phyloP scores from a whole-genome alignment of 2,113 vertebrate genomes.

The Menura novaehollandiae region DNA sequence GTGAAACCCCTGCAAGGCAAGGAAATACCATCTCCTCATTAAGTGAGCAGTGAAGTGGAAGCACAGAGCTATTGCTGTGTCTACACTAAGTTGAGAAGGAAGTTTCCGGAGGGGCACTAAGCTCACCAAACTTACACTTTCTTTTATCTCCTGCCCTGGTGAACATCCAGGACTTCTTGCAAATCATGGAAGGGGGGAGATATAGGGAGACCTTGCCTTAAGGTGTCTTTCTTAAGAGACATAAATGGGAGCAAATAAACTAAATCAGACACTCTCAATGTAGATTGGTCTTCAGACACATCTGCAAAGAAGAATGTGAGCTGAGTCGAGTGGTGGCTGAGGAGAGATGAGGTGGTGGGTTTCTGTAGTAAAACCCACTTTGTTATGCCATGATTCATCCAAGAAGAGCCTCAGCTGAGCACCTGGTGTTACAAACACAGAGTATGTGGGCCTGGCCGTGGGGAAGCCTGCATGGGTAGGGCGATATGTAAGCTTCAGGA shows the following conservation, averaged over 20 bases:
- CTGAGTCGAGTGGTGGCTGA: not conserved
- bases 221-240: not conserved
- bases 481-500: not conserved
- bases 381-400: not conserved
- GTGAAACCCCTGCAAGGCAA: not conserved
- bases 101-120: not conserved
- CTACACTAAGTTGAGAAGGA: not conserved
- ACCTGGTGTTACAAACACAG: not conserved
- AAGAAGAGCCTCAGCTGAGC: fast-evolving
- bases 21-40: not conserved
- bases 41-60: not conserved
- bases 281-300: not conserved
- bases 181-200: not conserved
- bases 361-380: not conserved
- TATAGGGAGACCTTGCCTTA: not conserved
- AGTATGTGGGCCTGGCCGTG: fast-evolving
- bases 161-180: not conserved
- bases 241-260: not conserved
- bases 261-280: not conserved
- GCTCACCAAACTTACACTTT: not conserved
- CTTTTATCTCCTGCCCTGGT: not conserved
- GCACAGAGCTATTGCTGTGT: not conserved
- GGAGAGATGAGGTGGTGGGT: not conserved
- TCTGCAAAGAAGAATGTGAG: not conserved
- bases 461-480: not conserved